phyloP scores from a whole-genome alignment of 2,797 vertebrate genomes.

The Emydoidea blandingii region DNA sequence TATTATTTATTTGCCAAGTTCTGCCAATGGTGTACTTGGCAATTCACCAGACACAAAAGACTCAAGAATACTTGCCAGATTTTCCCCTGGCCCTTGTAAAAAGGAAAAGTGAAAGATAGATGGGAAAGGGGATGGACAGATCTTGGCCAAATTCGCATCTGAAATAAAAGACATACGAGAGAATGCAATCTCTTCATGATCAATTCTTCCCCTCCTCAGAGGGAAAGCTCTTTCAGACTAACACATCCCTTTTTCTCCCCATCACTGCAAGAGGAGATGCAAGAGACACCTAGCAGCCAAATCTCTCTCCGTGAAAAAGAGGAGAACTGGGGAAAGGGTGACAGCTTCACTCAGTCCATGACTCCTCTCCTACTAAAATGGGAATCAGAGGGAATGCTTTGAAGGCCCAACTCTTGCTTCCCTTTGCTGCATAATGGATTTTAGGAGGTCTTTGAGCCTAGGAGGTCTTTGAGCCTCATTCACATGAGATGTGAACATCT shows the following conservation, averaged over 20 bases:
- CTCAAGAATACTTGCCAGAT: background rate
- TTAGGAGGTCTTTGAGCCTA: background rate
- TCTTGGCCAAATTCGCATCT: background rate
- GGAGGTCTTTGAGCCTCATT: background rate
- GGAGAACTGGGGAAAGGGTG: background rate
- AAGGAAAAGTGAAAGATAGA: background rate
- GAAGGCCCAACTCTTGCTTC: background rate
- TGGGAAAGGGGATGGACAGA: background rate
- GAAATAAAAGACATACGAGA: background rate
- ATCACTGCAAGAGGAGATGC: background rate
- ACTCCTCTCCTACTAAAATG: background rate
- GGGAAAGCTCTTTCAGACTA: background rate
- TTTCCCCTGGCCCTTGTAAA: background rate
- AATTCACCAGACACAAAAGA: background rate
- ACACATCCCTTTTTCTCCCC: background rate
- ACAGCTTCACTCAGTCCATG: background rate
- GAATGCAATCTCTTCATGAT: background rate
- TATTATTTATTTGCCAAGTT: background rate
- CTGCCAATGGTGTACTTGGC: background rate
- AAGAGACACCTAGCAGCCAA: background rate
- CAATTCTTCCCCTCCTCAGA: fast-evolving
- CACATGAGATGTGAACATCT: background rate
- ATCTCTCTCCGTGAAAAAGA: background rate
- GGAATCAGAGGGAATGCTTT: background rate
- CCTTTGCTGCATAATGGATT: background rate